Percentiles rank a stretch among this genome's conserved stretches.
Conservation (phyloP, 2,113 vertebrate species). For the Pygoscelis antarcticus region DNA sequence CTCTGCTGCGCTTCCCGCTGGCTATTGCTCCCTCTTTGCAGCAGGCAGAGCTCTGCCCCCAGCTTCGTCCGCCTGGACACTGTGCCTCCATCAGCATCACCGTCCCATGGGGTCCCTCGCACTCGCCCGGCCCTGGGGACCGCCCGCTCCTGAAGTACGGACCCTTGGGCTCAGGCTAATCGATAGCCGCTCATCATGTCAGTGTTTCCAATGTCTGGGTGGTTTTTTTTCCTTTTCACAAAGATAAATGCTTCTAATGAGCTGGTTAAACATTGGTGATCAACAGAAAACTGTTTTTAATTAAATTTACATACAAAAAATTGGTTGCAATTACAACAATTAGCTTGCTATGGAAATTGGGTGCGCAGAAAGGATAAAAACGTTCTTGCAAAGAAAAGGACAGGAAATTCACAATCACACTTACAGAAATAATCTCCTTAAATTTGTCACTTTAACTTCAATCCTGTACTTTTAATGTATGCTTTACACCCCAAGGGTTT, state of each 20-base stretch:
- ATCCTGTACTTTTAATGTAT: neutral
- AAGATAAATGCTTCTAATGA: slow-evolving; percentile 44
- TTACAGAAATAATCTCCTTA: neutral
- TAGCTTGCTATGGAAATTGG: slow-evolving; percentile 4
- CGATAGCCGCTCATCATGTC: neutral
- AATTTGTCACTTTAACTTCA: neutral
- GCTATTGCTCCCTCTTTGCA: neutral
- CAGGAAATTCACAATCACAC: neutral
- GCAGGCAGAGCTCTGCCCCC: neutral
- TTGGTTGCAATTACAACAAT: slow-evolving; percentile 18
- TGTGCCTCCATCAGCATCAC: accelerated
- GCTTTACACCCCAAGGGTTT: neutral
- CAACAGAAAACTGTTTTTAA: slow-evolving; percentile 39
- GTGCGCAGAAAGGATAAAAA: neutral
- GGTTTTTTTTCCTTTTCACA: neutral
- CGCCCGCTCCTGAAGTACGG: neutral
- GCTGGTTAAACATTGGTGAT: slow-evolving; percentile 44
- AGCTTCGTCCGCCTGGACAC: neutral
- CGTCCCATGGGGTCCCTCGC: accelerated
- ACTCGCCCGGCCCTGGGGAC: neutral
- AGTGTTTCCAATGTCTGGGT: neutral
- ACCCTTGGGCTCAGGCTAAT: neutral
- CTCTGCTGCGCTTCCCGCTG: neutral
- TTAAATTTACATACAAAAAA: slow-evolving; percentile 61
- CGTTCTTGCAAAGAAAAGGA: neutral